These are phyloP conservation scores for Escarpia spicata DNA, from an alignment of 2,888 invertebrate species.

Conservation along the genomic window DNA sequence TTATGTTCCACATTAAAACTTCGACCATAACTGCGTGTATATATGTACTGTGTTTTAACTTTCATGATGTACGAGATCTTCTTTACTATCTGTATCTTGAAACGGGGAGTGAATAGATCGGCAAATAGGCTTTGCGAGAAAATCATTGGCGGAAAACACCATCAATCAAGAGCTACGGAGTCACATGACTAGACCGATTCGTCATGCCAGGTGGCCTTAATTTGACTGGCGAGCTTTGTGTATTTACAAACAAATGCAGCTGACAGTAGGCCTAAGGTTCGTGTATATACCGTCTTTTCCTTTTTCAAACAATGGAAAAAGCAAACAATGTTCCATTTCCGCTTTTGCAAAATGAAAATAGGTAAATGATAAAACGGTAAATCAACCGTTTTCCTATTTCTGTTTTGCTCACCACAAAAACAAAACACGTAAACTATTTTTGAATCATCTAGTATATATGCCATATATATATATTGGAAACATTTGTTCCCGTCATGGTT, in stretches of 20 bases:
- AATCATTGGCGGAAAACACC: slow-evolving; percentile 4
- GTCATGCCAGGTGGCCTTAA: slow-evolving; percentile 10
- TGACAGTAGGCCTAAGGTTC: not conserved
- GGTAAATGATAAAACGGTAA: too few species aligned
- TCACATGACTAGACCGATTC: not conserved
- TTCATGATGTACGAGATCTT: not conserved
- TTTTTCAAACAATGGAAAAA: too few species aligned
- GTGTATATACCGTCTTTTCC: too few species aligned
- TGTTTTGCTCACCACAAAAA: too few species aligned
- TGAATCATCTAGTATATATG: too few species aligned
- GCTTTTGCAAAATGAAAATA: too few species aligned
- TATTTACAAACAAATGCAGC: not conserved
- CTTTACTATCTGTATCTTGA: not conserved
- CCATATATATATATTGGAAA: too few species aligned
- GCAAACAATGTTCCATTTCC: too few species aligned
- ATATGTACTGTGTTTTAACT: not conserved
- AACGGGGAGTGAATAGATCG: not conserved
- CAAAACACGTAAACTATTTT: too few species aligned
- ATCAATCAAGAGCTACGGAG: not conserved
- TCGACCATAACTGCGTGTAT: not conserved
- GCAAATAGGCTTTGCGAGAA: not conserved
- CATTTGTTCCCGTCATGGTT: too few species aligned
- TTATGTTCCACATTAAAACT: not conserved
- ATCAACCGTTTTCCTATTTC: too few species aligned
- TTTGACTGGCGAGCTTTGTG: slow-evolving; percentile 3